phyloP scores from a whole-genome alignment of 2,113 vertebrate species.

The Psettodes erumei region DNA sequence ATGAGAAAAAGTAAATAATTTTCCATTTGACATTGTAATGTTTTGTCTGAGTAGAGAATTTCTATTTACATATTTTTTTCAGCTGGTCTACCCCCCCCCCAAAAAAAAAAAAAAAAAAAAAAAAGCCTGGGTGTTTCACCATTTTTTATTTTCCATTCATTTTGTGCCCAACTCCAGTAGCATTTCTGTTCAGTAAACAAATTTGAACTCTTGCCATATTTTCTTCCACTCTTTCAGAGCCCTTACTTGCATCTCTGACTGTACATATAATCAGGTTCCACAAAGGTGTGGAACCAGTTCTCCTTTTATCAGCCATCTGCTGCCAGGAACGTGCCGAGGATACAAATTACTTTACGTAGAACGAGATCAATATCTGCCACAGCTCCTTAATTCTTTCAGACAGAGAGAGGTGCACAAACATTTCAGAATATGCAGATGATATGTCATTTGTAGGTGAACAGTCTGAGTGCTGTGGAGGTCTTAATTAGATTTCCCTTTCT shows the following conservation, averaged over 20 bases:
- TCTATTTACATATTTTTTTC: neutral
- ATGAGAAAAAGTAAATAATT: neutral
- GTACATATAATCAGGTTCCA: conserved; percentile 35
- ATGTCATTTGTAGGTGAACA: neutral
- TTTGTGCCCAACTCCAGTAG: neutral
- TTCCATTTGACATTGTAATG: neutral
- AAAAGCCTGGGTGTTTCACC: conserved; percentile 42
- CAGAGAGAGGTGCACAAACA: neutral
- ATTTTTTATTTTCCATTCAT: conserved; percentile 20
- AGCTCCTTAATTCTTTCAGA: neutral
- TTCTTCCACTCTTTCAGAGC: conserved; percentile 14
- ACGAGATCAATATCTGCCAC: neutral
- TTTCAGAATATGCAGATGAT: neutral
- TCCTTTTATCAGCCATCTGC: conserved; percentile 20
- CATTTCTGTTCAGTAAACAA: conserved; percentile 33
- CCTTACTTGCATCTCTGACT: neutral
- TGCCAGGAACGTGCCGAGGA: conserved; percentile 20
- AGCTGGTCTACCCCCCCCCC: conserved; percentile 14
- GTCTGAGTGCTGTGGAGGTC: neutral
- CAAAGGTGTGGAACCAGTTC: conserved; percentile 12
- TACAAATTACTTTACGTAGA: neutral
- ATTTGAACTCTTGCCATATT: conserved; percentile 11
- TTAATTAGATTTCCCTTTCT: neutral
- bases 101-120: too few species aligned
- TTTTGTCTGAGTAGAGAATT: conserved; percentile 7